These are phyloP conservation scores for Brienomyrus brachyistius DNA, from an alignment of 2,113 vertebrate genomes.

Conservation along the genomic window DNA sequence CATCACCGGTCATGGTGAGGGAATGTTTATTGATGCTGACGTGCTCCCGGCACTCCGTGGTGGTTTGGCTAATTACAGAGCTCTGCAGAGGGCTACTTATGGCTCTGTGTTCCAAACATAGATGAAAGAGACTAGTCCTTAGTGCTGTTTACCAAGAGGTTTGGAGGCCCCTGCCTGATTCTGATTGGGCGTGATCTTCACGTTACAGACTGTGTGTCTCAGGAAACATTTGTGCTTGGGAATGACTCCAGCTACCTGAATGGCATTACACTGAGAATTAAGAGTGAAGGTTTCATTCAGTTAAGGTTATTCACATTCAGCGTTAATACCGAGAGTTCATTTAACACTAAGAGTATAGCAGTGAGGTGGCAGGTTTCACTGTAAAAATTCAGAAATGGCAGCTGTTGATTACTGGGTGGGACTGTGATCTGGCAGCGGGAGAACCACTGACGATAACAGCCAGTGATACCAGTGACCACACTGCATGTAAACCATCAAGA, in stretches of 20 bases:
- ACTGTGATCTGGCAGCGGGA: not conserved
- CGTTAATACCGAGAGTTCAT: not conserved
- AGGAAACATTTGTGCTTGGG: not conserved
- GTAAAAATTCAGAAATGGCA: not conserved
- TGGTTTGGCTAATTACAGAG: conserved; percentile 9
- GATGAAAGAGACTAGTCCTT: not conserved
- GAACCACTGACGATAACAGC: not conserved
- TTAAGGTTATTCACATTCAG: not conserved
- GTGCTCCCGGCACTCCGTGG: too few relatives aligned
- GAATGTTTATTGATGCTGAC: not conserved
- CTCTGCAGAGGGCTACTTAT: not conserved
- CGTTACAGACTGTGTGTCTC: not conserved
- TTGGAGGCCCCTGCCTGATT: not conserved
- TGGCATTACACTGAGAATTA: not conserved
- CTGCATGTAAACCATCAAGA: not conserved
- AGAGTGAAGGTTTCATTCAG: not conserved
- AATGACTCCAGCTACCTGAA: not conserved
- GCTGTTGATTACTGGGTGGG: not conserved
- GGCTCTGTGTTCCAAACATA: not conserved
- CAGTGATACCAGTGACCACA: not conserved
- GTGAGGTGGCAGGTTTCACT: not conserved
- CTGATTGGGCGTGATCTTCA: not conserved
- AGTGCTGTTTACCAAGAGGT: not conserved
- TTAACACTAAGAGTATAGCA: not conserved
- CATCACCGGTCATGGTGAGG: not conserved